Evolutionary conservation across 2,888 invertebrate genomes (phyloP).

Genomic region (Pseudococcus longispinus): DNA sequence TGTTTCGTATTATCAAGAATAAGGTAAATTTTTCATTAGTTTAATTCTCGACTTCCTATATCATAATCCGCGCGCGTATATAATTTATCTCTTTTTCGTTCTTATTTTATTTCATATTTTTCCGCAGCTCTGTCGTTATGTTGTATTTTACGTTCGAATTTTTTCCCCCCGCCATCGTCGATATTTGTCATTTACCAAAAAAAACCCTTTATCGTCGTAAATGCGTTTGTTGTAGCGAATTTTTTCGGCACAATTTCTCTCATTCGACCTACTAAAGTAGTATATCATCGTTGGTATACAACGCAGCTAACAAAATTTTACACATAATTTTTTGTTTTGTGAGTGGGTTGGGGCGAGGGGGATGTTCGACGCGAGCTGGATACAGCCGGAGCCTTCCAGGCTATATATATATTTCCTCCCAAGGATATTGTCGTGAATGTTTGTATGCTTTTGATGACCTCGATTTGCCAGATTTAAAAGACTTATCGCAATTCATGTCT

Average conservation of each 20-base stretch:
- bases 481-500: conserved; percentile 3
- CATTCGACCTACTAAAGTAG: background rate
- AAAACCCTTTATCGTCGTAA: conserved; percentile 8
- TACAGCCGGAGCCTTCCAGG: background rate
- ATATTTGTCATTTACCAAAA: conserved; percentile 5
- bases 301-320: background rate
- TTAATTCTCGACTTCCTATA: conserved; percentile 23
- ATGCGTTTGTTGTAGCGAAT: background rate
- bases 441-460: background rate
- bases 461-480: conserved; percentile 19
- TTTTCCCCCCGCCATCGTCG: background rate
- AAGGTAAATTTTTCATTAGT: conserved; percentile 38
- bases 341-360: too few relatives aligned
- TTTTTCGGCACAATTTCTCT: background rate
- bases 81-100: background rate
- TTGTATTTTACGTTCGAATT: background rate
- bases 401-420: background rate
- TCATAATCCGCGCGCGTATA: background rate
- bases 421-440: background rate
- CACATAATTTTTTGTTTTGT: background rate
- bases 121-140: background rate
- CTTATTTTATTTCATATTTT: background rate
- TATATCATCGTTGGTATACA: background rate
- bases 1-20: conserved; percentile 42
- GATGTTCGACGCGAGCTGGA: background rate